phyloP scores from a whole-genome alignment of 2,888 invertebrate genomes.

The Pogonocherus hispidulus region DNA sequence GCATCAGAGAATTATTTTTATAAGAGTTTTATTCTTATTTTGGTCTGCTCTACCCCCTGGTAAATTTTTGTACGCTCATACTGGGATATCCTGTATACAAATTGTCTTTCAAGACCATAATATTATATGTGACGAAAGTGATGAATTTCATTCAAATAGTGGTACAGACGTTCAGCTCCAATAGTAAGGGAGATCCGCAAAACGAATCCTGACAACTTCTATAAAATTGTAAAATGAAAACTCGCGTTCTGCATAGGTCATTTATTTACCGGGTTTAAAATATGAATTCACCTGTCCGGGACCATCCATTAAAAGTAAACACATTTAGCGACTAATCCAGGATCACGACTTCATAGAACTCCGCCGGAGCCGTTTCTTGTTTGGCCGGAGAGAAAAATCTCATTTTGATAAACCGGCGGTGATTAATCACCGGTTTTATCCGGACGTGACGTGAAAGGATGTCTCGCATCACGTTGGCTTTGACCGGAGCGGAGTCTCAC shows the following conservation, averaged over 20 bases:
- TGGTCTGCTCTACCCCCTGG: no score
- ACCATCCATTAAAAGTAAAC: slow-evolving; percentile 49
- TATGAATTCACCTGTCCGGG: slow-evolving; percentile 57
- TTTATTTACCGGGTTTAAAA: slow-evolving; percentile 31
- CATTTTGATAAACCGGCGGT: slow-evolving; percentile 66
- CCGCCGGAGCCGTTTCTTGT: slow-evolving; percentile 58
- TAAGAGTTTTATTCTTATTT: no score
- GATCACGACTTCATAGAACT: slow-evolving; percentile 56
- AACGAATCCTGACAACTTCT: no score
- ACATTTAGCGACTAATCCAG: slow-evolving; percentile 54
- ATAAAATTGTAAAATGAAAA: slow-evolving; percentile 21
- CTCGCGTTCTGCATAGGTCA: slow-evolving; percentile 16
- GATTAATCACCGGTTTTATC: slow-evolving; percentile 68
- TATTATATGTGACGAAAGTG: no score
- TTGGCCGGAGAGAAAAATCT: slow-evolving; percentile 63
- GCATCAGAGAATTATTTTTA: no score
- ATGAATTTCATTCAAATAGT: no score
- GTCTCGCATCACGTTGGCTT: slow-evolving; percentile 62
- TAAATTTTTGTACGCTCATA: no score
- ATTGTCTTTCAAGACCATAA: no score
- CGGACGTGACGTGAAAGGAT: slow-evolving; percentile 67
- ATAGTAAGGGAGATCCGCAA: no score
- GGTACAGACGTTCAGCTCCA: no score
- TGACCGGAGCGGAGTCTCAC: slow-evolving; percentile 57
- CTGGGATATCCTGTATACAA: no score